These are phyloP conservation scores for Brenthis hecate DNA, from an alignment of 2,888 invertebrate genomes.

Conservation along the genomic window DNA sequence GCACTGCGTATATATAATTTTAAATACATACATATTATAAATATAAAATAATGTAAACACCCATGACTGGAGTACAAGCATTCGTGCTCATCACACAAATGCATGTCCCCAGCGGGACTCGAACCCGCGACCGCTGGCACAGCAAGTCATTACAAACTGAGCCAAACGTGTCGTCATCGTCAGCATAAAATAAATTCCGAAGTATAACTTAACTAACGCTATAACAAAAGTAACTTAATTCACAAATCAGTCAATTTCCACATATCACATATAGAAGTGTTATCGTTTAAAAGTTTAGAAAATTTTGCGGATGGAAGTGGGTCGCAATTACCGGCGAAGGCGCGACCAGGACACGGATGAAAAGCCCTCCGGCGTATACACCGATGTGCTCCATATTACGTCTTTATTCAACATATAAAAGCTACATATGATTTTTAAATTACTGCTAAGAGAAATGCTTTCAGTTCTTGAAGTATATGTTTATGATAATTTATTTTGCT, in stretches of 20 bases:
- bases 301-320: constrained; percentile 30
- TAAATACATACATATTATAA: too few relatives aligned
- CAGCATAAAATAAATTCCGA: too few relatives aligned
- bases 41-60: too few relatives aligned
- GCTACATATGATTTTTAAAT: not conserved
- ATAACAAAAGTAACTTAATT: not conserved
- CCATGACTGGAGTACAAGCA: too few relatives aligned
- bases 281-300: constrained; percentile 12
- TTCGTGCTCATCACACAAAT: too few relatives aligned
- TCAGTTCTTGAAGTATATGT: not conserved
- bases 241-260: not conserved
- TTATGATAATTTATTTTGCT: not conserved
- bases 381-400: constrained; percentile 10
- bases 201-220: not conserved
- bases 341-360: constrained; percentile 30
- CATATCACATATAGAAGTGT: not conserved
- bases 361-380: constrained; percentile 14
- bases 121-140: too few relatives aligned
- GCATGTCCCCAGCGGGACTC: too few relatives aligned
- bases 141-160: too few relatives aligned
- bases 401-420: not conserved
- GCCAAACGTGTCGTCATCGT: too few relatives aligned
- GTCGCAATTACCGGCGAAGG: constrained; percentile 39
- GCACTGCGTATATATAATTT: too few relatives aligned
- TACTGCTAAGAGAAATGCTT: not conserved